Evolutionary conservation across 2,797 vertebrate species (phyloP).

Genomic region (Linurgus olivaceus): DNA sequence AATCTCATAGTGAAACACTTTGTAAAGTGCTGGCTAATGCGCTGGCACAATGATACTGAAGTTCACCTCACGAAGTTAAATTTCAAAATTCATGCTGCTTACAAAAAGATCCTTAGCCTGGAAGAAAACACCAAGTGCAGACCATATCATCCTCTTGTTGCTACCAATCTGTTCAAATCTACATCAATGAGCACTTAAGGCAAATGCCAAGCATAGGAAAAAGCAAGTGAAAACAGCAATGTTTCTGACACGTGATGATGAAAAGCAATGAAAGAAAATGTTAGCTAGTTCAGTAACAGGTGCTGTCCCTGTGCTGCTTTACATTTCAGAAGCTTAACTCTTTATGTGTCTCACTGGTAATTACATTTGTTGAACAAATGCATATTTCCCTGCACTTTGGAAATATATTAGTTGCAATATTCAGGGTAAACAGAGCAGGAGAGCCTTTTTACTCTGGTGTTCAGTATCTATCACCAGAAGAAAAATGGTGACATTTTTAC

Average conservation of each 20-base stretch:
- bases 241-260: constrained; percentile 36
- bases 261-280: constrained; percentile 44
- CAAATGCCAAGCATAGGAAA: constrained; percentile 57
- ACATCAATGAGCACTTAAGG: constrained; percentile 39
- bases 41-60: neutral
- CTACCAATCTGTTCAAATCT: constrained; percentile 57
- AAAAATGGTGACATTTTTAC: neutral
- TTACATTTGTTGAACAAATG: neutral
- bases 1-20: neutral
- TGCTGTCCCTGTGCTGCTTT: constrained; percentile 33
- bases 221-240: constrained; percentile 43
- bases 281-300: constrained; percentile 53
- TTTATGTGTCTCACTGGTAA: neutral
- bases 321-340: constrained; percentile 39
- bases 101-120: neutral
- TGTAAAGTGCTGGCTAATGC: neutral
- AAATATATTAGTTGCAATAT: neutral
- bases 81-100: neutral
- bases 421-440: neutral
- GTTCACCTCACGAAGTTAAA: neutral
- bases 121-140: constrained; percentile 32
- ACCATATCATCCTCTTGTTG: constrained; percentile 18
- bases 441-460: neutral
- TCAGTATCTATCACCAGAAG: neutral
- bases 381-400: neutral